Evolutionary conservation across 2,113 vertebrate genomes (phyloP).

Genomic region (Laterallus jamaicensis): DNA sequence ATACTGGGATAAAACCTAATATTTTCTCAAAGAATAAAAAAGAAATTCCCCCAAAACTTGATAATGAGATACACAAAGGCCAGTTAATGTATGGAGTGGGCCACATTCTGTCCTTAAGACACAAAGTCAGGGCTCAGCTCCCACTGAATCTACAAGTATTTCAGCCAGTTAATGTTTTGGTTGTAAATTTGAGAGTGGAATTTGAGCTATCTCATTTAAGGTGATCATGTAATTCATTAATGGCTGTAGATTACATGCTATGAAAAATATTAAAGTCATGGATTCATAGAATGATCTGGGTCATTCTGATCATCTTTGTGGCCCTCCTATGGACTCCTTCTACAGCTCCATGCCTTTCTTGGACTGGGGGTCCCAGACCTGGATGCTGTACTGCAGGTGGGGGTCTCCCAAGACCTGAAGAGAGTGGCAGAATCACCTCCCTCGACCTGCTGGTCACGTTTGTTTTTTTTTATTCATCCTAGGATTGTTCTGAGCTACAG

Average conservation of each 20-base stretch:
- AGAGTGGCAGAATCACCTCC: too few species aligned
- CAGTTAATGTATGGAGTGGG: constrained; percentile 14
- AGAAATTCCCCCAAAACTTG: not conserved
- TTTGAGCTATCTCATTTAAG: not conserved
- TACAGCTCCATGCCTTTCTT: too few species aligned
- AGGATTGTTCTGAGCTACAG: too few species aligned
- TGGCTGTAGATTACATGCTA: not conserved
- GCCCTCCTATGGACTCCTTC: too few species aligned
- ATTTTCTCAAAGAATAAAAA: not conserved
- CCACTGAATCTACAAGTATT: not conserved
- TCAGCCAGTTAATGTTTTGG: not conserved
- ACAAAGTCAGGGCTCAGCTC: constrained; percentile 9
- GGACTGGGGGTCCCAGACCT: too few species aligned
- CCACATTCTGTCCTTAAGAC: constrained; percentile 15
- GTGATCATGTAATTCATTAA: constrained; percentile 23
- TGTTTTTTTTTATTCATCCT: too few species aligned
- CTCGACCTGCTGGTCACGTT: too few species aligned
- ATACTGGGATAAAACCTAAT: not conserved
- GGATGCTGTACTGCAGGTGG: too few species aligned
- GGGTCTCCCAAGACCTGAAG: too few species aligned
- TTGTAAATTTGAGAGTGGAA: not conserved
- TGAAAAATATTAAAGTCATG: not conserved
- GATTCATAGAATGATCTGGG: too few species aligned
- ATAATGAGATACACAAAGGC: constrained; percentile 11
- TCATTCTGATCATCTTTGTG: too few species aligned